Percentiles rank a stretch among this genome's conserved stretches.
Conservation (phyloP, 2,888 invertebrate species). For the Perithous albicinctus region DNA sequence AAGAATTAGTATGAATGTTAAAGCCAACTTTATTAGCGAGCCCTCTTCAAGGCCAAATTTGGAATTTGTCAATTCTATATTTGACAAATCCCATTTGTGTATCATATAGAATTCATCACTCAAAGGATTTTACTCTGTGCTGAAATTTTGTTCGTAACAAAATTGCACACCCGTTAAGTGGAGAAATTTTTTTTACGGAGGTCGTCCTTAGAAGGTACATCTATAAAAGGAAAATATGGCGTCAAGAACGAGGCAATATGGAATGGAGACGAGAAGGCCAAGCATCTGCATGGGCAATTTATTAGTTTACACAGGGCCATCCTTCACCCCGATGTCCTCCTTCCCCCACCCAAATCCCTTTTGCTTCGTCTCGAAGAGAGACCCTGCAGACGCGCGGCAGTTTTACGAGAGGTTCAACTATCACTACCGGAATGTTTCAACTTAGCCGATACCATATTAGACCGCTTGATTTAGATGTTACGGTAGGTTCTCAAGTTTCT, state of each 20-base stretch:
- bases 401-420: constrained; percentile 11
- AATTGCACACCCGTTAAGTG: too few relatives aligned
- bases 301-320: background rate
- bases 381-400: background rate
- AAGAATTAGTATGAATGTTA: too few relatives aligned
- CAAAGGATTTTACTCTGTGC: too few relatives aligned
- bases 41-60: too few relatives aligned
- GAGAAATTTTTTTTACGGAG: too few relatives aligned
- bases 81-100: too few relatives aligned
- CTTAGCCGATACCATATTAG: constrained; percentile 29
- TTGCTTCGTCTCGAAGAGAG: background rate
- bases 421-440: constrained; percentile 41
- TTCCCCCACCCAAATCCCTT: background rate
- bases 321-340: background rate
- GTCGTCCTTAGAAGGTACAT: background rate
- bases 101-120: too few relatives aligned
- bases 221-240: background rate
- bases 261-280: background rate
- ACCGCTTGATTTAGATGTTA: constrained; percentile 40
- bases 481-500: constrained; percentile 30
- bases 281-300: background rate
- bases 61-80: too few relatives aligned
- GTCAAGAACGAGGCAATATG: background rate
- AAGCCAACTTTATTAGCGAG: too few relatives aligned
- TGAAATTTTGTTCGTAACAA: too few relatives aligned